These are phyloP conservation scores for Cariama cristata DNA, from an alignment of 2,113 vertebrate genomes.

Conservation along the genomic window DNA sequence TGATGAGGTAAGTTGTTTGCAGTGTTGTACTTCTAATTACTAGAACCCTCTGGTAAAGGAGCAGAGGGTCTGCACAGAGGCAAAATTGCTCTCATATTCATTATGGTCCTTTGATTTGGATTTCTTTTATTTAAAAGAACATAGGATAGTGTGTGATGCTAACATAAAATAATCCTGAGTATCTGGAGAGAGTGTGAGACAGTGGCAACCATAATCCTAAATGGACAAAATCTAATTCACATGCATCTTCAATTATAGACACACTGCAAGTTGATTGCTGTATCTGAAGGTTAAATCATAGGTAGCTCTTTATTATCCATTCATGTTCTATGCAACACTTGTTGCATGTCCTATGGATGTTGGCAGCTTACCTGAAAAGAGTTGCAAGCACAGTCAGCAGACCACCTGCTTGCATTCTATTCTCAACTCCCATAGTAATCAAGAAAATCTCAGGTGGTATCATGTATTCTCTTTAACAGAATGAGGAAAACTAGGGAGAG, in stretches of 20 bases:
- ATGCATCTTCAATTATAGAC: neutral
- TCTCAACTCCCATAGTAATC: neutral
- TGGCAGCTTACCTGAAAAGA: neutral
- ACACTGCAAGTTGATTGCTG: neutral
- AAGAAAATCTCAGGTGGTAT: neutral
- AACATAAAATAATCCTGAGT: neutral
- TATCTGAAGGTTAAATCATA: neutral
- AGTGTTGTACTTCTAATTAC: neutral
- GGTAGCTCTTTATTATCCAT: neutral
- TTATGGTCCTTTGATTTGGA: neutral
- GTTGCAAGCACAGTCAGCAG: neutral
- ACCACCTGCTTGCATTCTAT: neutral
- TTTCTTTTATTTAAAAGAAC: neutral
- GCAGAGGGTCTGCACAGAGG: neutral
- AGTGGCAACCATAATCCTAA: neutral
- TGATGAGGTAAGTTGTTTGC: neutral
- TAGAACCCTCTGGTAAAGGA: neutral
- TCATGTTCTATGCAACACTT: neutral
- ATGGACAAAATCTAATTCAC: neutral
- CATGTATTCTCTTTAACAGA: neutral
- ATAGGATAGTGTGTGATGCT: neutral
- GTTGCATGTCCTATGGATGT: neutral
- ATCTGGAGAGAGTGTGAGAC: neutral
- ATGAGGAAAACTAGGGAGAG: neutral
- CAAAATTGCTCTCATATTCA: neutral